Evolutionary conservation across 2,113 vertebrate species (phyloP), one percentile per base, ranked within the genome.

Genomic region (Oostethus manadensis): DNA sequence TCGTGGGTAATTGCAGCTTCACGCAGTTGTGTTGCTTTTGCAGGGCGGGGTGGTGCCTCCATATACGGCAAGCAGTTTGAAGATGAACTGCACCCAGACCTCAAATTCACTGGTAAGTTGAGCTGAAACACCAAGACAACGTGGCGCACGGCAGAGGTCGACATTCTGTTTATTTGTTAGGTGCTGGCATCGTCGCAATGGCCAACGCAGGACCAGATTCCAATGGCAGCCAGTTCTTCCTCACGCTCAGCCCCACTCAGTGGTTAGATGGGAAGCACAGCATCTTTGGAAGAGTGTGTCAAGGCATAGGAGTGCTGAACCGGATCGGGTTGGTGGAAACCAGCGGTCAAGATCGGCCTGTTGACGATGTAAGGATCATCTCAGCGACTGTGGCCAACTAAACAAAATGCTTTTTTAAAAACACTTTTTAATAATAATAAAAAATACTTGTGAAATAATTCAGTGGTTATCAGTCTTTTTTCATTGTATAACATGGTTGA

Each of bases 31-130:
- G 10, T 62, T 3, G 10, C 16, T 53, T 51, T 56, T 55, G 11
- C 76, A 98, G 95, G 96, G 51, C 91, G 96, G 3, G 96, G 96
- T 0, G 96, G 96, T 0, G 94, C 94, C 1, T 96, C 93, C 51
- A 95, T 98, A 76, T 98, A 85, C n/a, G 96, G 95, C 14, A 98
- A 97, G 69, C 93, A 98, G 68, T 98, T 98, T 63, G 94, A 96
- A 77, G 95, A 98, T 17, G 96, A 98, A 68, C 86, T 98, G 51
- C 90, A 93, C 57, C 89, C 90, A 0, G 94, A 98, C 45, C 82
- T 98, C 56, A 98, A 97, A 84, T 98, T 96, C 85, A 97, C 96
- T 22, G 96, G 96, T 94, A 82, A 79, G 18, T 14, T 40, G 6
- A 1, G 15, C 8, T 23, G 13, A 54, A 54, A 38, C 33, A 7